Base-by-base conservation (phyloP, 2,888 invertebrate genomes). In the Caenorhabditis sp. region DNA sequence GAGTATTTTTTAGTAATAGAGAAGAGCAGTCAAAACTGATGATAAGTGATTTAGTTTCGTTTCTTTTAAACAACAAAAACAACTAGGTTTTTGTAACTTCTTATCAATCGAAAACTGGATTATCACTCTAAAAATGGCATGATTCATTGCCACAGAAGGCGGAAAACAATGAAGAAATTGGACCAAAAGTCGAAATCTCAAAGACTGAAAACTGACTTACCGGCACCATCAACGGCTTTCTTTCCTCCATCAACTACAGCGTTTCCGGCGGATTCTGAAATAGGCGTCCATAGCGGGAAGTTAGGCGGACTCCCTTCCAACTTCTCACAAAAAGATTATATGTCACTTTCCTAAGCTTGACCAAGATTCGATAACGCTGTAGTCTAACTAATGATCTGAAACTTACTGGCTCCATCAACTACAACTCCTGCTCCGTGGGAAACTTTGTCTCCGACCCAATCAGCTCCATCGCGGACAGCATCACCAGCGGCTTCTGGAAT, bases 361-460 rank as follows among this genome's bases (percentile, higher is more conserved):
- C 24, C 22, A 1, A 54, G 31, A 47, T 31, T 19, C 19, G 12
- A 28, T 51, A 44, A 7, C 12, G 12, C n/a, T n/a, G 16, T 14
- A 16, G 2, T 7, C 24, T 22, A 35, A 38, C 24, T 22, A 54
- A 35, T 38, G 54, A 24, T 49, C 12, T 14, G n/a, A 66, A 54
- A 70, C 77, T 70, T 35, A 77, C 77, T 51, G 56, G 77, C 77
- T 41, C 70, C 70, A 14, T 56, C 77, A 38, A 59, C 59, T 28
- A 70, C 69, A 8, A 56, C 75, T 56, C 63, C 80, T 14, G 76
- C 84, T 77, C 76, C 79, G 6, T 74, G 69, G 26, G 74, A 59
- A 49, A 75, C 69, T 12, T 63, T 61, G 2, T 77, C 73, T n/a
- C 74, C 74, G 22, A 63, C 77, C 51, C 64, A 73, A 24, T 59